Evolutionary conservation across 2,797 vertebrate species (phyloP).

Genomic region (Antennarius maculatus): DNA sequence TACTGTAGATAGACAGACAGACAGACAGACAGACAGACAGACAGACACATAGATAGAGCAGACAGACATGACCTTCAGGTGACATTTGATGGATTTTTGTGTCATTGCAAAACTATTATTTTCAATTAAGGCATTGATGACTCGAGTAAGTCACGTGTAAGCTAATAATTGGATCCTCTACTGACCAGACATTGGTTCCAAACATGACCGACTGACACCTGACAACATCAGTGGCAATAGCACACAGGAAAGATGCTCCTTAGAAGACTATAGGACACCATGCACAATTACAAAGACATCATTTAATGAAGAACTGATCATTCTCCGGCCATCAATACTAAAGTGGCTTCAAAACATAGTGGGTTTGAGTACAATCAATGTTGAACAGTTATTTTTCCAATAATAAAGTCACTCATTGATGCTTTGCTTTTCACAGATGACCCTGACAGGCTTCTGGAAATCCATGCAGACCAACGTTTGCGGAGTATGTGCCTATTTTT

Average conservation of each 20-base stretch:
- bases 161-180: constrained; percentile 40
- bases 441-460: constrained; percentile 74
- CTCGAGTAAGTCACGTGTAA: constrained; percentile 35
- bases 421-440: constrained; percentile 67
- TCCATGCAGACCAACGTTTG: constrained; percentile 74
- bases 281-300: constrained; percentile 68
- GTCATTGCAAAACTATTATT: constrained; percentile 41
- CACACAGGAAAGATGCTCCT: constrained; percentile 57
- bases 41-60: constrained; percentile 25
- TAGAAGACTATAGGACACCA: constrained; percentile 68
- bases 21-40: constrained; percentile 14
- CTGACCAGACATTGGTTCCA: constrained; percentile 33
- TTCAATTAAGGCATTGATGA: constrained; percentile 50
- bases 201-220: constrained; percentile 30
- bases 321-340: constrained; percentile 75
- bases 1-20: constrained; percentile 17
- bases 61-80: constrained; percentile 49
- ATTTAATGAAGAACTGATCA: constrained; percentile 75
- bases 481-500: constrained; percentile 83
- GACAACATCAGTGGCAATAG: constrained; percentile 52
- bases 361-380: constrained; percentile 77
- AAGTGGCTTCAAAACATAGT: constrained; percentile 81
- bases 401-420: constrained; percentile 68
- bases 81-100: constrained; percentile 47
- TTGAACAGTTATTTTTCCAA: constrained; percentile 68